These are phyloP conservation scores for Cossypha dichroa DNA, from an alignment of 2,797 vertebrate species.

Conservation along the genomic window DNA sequence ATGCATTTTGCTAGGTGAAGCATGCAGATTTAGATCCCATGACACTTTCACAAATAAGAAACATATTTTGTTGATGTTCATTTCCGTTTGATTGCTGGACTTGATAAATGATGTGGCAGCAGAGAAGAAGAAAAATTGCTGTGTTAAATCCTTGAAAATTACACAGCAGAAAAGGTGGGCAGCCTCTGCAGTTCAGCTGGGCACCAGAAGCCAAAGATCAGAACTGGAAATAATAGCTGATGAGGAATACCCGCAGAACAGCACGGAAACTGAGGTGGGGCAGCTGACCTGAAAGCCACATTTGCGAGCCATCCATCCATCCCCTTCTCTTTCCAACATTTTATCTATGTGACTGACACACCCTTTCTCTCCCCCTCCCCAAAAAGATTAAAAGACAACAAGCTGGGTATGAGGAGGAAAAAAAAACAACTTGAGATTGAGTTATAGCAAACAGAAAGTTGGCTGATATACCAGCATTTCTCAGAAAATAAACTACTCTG, in stretches of 20 bases:
- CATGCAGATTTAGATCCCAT: neutral
- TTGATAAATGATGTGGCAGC: neutral
- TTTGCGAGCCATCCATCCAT: neutral
- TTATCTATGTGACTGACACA: neutral
- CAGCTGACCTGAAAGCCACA: neutral
- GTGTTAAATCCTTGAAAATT: slow-evolving; percentile 22
- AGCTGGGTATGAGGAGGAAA: neutral
- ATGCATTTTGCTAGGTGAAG: neutral
- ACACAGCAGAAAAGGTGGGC: neutral
- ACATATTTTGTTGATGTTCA: neutral
- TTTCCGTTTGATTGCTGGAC: neutral
- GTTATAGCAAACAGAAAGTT: neutral
- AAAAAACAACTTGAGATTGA: neutral
- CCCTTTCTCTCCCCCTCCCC: neutral
- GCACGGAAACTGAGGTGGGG: neutral
- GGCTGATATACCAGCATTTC: neutral
- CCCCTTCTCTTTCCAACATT: neutral
- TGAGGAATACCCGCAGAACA: neutral
- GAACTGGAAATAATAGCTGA: neutral
- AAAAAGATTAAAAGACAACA: neutral
- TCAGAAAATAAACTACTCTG: neutral
- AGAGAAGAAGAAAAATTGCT: neutral
- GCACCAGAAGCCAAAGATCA: neutral
- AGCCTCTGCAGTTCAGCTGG: neutral
- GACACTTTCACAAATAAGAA: neutral